Evolutionary conservation across 2,888 invertebrate species (phyloP), one percentile per base, ranked within the genome.

Genomic region (Carpatolechia fugitivella): DNA sequence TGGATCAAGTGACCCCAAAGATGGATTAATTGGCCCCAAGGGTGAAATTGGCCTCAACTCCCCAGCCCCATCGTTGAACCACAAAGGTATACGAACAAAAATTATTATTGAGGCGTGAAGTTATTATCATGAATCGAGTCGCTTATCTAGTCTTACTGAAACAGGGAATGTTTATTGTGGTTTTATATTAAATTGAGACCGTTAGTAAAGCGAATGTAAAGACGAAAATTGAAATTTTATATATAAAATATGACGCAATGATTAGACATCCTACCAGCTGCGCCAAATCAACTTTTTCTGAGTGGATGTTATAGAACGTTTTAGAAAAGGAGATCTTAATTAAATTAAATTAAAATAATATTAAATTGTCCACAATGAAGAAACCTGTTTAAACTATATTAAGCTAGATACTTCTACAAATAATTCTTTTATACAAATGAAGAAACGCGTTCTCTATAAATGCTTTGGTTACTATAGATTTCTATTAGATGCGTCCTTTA

Each of bases 1-100:
- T n/a, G 35, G n/a, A n/a, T 13, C 24, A 24, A 24, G 24, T n/a
- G 1, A 16, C 40, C 44, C 20, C 44, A 44, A 20, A 11, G 3
- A 24, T 10, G 1, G 4, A 5, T 6, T 24, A 24, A 24, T 3
- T 24, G 24, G 3, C 16, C 35, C n/a, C n/a, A 6, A 35, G 13
- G 35, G 35, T 35, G n/a, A 24, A 24, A 6, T 24, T n/a, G 4
- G 16, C 16, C 24, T 11, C 24, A 44, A 20, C 1, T 0, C 5
- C 7, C 1, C 3, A 5, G 47, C 41, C 33, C 55, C 14, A 30
- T 35, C 3, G 2, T 40, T 10, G 7, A 40, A 18, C 18, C 40
- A 40, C 18, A 40, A 52, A 52, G 64, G 63, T 69, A 72, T 67
- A 71, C 65, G 64, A 68, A 65, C 40, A 58, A 57, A 55, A 55